These are phyloP conservation scores for Leptinotarsa juncta DNA, from an alignment of 2,888 invertebrate species.

Conservation along the genomic window DNA sequence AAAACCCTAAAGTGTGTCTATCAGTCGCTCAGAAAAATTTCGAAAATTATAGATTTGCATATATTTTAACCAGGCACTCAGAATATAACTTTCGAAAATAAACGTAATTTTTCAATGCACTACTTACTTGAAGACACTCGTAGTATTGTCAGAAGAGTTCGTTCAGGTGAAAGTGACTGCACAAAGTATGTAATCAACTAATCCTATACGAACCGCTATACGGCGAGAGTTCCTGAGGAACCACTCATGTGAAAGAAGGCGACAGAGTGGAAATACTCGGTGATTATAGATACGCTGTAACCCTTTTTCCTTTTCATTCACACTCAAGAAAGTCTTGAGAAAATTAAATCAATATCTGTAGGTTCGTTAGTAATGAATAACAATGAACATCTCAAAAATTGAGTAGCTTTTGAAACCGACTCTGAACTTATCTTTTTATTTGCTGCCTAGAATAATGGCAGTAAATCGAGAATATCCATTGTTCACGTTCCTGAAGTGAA, in stretches of 20 bases:
- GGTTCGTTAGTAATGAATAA: too few species aligned
- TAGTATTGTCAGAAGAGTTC: slow-evolving; percentile 50
- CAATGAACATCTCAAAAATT: neutral
- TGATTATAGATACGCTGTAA: slow-evolving; percentile 1
- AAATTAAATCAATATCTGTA: neutral
- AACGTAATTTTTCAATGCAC: too few species aligned
- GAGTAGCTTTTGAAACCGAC: too few species aligned
- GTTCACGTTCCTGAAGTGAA: too few species aligned
- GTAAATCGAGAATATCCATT: too few species aligned
- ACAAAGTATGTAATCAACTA: slow-evolving; percentile 64
- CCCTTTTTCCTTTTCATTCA: neutral
- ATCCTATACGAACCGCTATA: slow-evolving; percentile 2
- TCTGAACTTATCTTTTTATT: too few species aligned
- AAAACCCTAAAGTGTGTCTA: too few species aligned
- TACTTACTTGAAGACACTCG: neutral
- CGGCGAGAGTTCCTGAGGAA: slow-evolving; percentile 57
- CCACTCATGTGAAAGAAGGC: slow-evolving; percentile 60
- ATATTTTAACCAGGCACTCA: too few species aligned
- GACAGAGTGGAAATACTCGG: slow-evolving; percentile 23
- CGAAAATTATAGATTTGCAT: too few species aligned
- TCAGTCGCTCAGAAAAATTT: too few species aligned
- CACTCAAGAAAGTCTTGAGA: neutral
- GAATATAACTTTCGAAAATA: too few species aligned
- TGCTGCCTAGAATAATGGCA: too few species aligned
- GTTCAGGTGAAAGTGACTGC: slow-evolving; percentile 63